Conservation (phyloP, 2,888 invertebrate genomes). For the Mythimna albipuncta region DNA sequence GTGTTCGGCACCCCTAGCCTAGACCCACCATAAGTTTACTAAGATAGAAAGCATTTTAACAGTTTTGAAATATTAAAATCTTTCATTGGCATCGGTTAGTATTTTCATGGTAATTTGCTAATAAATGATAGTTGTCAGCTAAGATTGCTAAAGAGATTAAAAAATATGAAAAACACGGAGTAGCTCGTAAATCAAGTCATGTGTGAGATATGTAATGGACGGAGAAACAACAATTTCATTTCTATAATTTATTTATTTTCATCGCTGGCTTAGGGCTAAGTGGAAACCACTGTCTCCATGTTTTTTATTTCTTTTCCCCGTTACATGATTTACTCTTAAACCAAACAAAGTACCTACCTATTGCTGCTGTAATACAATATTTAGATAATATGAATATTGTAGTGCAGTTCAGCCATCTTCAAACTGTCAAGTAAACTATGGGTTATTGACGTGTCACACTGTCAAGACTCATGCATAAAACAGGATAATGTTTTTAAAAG, state of each 20-base stretch:
- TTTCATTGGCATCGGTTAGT: background rate
- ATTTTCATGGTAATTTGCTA: slow-evolving; percentile 14
- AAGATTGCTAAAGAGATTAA: slow-evolving; percentile 38
- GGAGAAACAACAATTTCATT: slow-evolving; percentile 1
- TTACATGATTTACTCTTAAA: background rate
- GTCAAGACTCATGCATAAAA: too few species aligned
- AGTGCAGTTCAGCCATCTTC: too few species aligned
- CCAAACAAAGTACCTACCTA: too few species aligned
- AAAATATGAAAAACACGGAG: slow-evolving; percentile 28
- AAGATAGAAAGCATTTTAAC: too few species aligned
- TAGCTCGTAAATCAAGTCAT: slow-evolving; percentile 27
- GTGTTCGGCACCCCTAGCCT: too few species aligned
- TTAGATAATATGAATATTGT: too few species aligned
- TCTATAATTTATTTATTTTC: slow-evolving; percentile 12
- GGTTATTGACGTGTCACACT: too few species aligned
- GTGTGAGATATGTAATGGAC: slow-evolving; percentile 30
- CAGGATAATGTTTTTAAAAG: too few species aligned
- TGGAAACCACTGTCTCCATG: slow-evolving; percentile 9
- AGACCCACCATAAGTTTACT: too few species aligned
- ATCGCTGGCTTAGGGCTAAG: background rate
- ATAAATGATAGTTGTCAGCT: slow-evolving; percentile 33
- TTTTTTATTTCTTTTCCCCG: background rate
- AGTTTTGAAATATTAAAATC: background rate
- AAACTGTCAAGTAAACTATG: too few species aligned
- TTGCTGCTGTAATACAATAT: too few species aligned